Evolutionary conservation across 2,797 vertebrate species (phyloP), one percentile per base, ranked within the genome.

Genomic region (Micrastur ruficollis): DNA sequence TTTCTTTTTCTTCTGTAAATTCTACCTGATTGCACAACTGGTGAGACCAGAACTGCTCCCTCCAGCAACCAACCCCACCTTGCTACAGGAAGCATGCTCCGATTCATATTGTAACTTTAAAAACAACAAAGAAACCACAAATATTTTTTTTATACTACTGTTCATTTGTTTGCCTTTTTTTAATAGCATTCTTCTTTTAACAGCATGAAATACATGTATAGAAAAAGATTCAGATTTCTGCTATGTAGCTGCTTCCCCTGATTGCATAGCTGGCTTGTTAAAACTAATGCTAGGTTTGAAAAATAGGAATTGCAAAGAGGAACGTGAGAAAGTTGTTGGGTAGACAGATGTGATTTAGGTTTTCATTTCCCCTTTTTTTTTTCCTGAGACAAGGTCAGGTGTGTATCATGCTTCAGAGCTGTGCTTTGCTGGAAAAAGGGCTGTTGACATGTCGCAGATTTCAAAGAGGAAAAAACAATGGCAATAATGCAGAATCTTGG

Each of bases 1-100:
- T 97, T 92, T 93, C 76, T 75, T 95, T 88, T 93, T 93, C 80
- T 91, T 85, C 82, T 88, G 67, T 81, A 86, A 95, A 93, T 94
- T 96, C 46, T 78, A 55, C 84, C 81, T 34, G 42, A 91, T 44
- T 89, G 62, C 84, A 52, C 81, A 92, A 95, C 91, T 92, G 83
- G 89, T 89, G 91, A 20, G 87, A 96, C 90, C 42, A 92, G 93
- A 96, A 91, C 55, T 62, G 9, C 58, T 62, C 84, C 92, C 94
- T 96, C 32, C 92, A 89, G 97, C 89, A 90, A 50, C n/a, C 29
- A 90, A 65, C 59, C 29, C 50, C 90, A 80, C 80, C 83, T 96
- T 90, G 53, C 73, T 85, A 16, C 67, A 67, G 82, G 92, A 90
- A 89, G 23, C 38, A 18, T 40, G 67, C 53, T 80, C 46, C 19